phyloP scores from a whole-genome alignment of 2,888 invertebrate species.

The Carabus problematicus region DNA sequence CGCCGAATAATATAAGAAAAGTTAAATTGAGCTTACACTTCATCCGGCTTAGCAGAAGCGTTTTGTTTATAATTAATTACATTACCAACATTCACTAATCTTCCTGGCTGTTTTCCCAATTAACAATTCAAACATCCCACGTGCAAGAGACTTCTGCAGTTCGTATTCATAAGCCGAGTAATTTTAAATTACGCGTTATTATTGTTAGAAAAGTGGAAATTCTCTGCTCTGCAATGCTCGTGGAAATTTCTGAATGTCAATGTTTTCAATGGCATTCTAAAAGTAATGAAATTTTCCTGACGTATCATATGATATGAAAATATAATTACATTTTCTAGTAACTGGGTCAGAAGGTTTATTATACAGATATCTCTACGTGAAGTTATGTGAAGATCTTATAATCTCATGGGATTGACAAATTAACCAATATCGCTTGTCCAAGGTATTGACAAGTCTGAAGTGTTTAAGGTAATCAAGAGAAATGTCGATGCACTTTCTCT shows the following conservation, averaged over 20 bases:
- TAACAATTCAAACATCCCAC: slow-evolving; percentile 28
- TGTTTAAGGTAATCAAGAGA: too few species aligned
- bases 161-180: slow-evolving; percentile 1
- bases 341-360: too few species aligned
- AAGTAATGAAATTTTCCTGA: slow-evolving; percentile 5
- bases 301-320: background rate
- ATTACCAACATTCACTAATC: slow-evolving; percentile 21
- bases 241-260: background rate
- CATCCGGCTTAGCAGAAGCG: slow-evolving; percentile 12
- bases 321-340: too few species aligned
- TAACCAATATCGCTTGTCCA: too few species aligned
- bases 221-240: slow-evolving; percentile 11
- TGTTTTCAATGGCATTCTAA: background rate
- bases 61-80: slow-evolving; percentile 27
- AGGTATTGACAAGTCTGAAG: too few species aligned
- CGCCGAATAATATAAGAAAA: background rate
- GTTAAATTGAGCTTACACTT: slow-evolving; percentile 3
- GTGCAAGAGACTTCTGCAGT: background rate
- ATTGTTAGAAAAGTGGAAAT: slow-evolving; percentile 34
- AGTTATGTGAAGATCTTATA: too few species aligned
- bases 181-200: slow-evolving; percentile 24
- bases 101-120: slow-evolving; percentile 27
- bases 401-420: background rate
- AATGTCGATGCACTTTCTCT: too few species aligned
- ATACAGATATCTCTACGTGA: too few species aligned